Conservation (phyloP, 2,797 vertebrate species). For the Pteropus rufus region DNA sequence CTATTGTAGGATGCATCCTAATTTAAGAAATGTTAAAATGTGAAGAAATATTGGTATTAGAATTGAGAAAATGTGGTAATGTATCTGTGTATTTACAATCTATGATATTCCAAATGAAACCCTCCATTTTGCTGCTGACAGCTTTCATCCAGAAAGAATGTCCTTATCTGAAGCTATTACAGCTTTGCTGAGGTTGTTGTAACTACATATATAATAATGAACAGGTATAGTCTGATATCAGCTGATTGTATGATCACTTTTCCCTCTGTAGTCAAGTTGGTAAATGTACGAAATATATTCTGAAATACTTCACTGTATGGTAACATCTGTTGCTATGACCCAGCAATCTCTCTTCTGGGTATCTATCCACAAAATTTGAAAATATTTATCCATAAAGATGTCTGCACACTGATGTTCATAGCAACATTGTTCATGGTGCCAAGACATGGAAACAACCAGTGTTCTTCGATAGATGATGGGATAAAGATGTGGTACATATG, state of each 20-base stretch:
- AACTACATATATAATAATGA: background rate
- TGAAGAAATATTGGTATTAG: background rate
- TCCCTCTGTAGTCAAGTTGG: background rate
- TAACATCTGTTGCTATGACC: background rate
- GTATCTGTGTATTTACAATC: background rate
- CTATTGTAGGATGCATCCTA: background rate
- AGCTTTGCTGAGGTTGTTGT: background rate
- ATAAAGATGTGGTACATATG: too few species aligned
- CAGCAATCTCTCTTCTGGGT: too few species aligned
- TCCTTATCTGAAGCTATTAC: background rate
- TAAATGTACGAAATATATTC: background rate
- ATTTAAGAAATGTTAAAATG: constrained; percentile 23
- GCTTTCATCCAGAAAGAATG: background rate
- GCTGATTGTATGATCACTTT: background rate
- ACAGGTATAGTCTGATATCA: background rate
- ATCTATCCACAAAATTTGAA: too few species aligned
- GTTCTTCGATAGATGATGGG: too few species aligned
- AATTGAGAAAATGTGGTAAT: background rate
- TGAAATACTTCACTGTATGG: background rate
- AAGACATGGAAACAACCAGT: too few species aligned
- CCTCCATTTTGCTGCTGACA: background rate
- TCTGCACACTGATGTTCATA: too few species aligned
- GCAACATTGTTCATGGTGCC: too few species aligned
- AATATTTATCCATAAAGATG: too few species aligned
- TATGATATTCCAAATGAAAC: background rate